phyloP scores from a whole-genome alignment of 2,797 vertebrate genomes.

The Thamnophis elegans region DNA sequence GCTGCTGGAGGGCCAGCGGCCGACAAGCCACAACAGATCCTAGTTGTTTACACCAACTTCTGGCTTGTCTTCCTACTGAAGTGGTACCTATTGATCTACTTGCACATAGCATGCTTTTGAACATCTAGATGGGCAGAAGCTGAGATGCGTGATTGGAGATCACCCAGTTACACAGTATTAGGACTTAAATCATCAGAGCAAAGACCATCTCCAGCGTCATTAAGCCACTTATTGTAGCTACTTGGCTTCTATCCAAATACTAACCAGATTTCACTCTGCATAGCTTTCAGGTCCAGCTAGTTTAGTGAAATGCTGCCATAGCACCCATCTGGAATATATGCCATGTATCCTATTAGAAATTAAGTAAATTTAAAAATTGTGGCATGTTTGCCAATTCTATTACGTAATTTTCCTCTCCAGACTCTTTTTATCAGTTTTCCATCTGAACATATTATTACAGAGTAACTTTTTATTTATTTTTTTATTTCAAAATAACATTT shows the following conservation, averaged over 20 bases:
- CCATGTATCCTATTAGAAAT: neutral
- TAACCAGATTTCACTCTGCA: neutral
- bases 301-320: neutral
- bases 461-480: neutral
- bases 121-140: neutral
- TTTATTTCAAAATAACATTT: neutral
- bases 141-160: neutral
- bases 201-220: neutral
- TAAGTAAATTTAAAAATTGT: neutral
- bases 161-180: neutral
- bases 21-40: neutral
- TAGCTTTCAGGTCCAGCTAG: neutral
- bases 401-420: neutral
- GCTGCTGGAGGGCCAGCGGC: no score
- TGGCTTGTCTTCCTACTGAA: neutral
- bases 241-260: neutral
- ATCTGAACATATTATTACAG: neutral
- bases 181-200: neutral
- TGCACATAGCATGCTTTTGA: neutral
- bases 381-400: neutral
- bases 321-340: neutral
- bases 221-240: neutral
- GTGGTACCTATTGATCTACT: neutral
- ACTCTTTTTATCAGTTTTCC: neutral
- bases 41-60: neutral